phyloP scores from a whole-genome alignment of 1,140 invertebrate genomes.

The Pissodes strobi region DNA sequence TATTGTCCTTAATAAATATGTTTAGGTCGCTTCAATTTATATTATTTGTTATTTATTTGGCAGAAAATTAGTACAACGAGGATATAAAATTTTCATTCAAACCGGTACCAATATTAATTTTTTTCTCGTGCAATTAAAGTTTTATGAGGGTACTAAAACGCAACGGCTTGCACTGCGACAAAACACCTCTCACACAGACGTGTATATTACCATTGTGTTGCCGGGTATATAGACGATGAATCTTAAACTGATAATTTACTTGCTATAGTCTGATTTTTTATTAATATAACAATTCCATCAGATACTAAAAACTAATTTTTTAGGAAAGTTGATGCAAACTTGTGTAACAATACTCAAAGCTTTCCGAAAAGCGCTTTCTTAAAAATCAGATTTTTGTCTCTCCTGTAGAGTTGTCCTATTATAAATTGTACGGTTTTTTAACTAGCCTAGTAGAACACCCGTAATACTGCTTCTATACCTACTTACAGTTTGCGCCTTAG shows the following conservation, averaged over 20 bases:
- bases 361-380: too few relatives aligned
- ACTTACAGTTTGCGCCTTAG: too few relatives aligned
- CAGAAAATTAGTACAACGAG: conserved; percentile 37
- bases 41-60: conserved; percentile 37
- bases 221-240: conserved; percentile 1
- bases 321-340: too few relatives aligned
- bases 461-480: too few relatives aligned
- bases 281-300: not conserved
- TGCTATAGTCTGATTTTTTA: not conserved
- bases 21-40: conserved; percentile 34
- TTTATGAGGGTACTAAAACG: conserved; percentile 26
- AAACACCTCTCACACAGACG: conserved; percentile 11
- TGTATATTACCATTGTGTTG: conserved; percentile 8
- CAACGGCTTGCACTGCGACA: conserved; percentile 21
- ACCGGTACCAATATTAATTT: conserved; percentile 29
- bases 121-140: conserved; percentile 31
- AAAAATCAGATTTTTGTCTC: too few relatives aligned
- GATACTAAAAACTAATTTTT: too few relatives aligned
- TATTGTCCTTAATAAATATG: conserved; percentile 41
- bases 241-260: conserved; percentile 3
- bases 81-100: conserved; percentile 31
- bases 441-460: too few relatives aligned
- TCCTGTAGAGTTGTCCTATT: too few relatives aligned
- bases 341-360: too few relatives aligned
- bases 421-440: too few relatives aligned